Percentiles rank a stretch among this genome's conserved stretches.
Evolutionary conservation across 2,113 vertebrate species (phyloP).

Genomic region (Heteronetta atricapilla): DNA sequence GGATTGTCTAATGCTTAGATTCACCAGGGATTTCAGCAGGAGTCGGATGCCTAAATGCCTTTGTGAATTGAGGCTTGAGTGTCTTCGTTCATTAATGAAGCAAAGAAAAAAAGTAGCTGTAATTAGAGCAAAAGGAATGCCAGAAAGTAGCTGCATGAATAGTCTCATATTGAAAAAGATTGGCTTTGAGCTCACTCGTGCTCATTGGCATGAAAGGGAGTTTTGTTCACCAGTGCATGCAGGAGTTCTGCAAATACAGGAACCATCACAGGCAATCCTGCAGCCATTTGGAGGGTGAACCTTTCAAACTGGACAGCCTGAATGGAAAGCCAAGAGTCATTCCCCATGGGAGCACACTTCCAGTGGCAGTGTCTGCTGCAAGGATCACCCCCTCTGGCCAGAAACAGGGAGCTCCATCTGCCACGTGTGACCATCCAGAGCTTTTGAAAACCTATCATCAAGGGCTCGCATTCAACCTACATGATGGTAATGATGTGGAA

Average conservation of each 20-base stretch:
- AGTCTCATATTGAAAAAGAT: not conserved
- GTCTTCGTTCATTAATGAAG: slow-evolving; percentile 1
- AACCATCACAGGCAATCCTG: not conserved
- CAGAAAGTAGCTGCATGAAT: slow-evolving; percentile 28
- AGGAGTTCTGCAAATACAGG: not conserved
- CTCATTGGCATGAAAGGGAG: not conserved
- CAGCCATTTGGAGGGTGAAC: not conserved
- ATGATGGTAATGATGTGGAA: not conserved
- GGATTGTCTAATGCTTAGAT: not conserved
- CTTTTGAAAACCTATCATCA: not conserved
- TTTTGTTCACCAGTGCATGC: not conserved
- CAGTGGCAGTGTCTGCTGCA: not conserved
- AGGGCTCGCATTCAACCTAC: not conserved
- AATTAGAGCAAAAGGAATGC: slow-evolving; percentile 55
- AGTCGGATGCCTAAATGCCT: slow-evolving; percentile 4
- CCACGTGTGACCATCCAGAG: accelerated
- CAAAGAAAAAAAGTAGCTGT: not conserved
- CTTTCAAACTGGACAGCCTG: not conserved
- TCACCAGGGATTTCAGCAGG: not conserved
- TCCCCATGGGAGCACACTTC: accelerated
- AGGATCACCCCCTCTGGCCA: not conserved
- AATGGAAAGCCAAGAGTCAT: not conserved
- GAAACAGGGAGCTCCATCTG: not conserved
- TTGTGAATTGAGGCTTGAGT: slow-evolving; percentile 36
- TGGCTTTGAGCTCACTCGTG: slow-evolving; percentile 22